A percentile compares a stretch with the other conserved stretches of the same genome.
These are phyloP conservation scores for Terrapene triunguis DNA, from an alignment of 2,113 vertebrate genomes.

Conservation along the genomic window DNA sequence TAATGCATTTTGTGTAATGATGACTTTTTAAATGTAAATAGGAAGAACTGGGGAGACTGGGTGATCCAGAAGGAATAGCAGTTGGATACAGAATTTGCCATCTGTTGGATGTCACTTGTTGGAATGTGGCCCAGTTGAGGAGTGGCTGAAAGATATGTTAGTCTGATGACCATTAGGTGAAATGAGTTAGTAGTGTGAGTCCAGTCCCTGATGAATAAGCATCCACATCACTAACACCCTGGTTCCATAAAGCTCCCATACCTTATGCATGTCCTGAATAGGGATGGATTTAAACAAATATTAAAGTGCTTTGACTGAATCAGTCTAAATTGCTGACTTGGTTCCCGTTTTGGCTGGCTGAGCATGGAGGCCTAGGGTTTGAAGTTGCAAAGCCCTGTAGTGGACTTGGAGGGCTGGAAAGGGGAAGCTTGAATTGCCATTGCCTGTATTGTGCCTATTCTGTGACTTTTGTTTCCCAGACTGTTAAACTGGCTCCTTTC, in stretches of 20 bases:
- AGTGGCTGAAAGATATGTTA: not conserved
- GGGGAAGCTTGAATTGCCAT: not conserved
- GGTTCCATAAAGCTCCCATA: not conserved
- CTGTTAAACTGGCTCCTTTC: not conserved
- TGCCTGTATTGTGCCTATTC: not conserved
- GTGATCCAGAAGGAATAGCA: not conserved
- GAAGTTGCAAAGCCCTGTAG: not conserved
- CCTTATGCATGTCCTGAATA: not conserved
- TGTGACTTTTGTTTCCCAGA: not conserved
- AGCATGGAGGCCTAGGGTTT: not conserved
- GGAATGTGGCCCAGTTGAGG: not conserved
- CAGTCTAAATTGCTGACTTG: not conserved
- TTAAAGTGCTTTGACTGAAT: not conserved
- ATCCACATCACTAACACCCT: not conserved
- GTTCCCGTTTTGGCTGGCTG: not conserved
- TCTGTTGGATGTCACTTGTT: not conserved
- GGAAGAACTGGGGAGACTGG: not conserved
- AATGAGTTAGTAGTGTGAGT: not conserved
- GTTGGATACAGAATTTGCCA: not conserved
- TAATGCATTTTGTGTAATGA: not conserved
- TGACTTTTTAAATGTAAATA: not conserved
- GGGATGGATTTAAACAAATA: accelerated
- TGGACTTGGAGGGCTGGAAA: not conserved
- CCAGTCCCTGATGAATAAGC: not conserved
- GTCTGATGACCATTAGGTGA: not conserved